These are phyloP conservation scores for Elegia similella DNA, from an alignment of 2,888 invertebrate species.

Conservation along the genomic window DNA sequence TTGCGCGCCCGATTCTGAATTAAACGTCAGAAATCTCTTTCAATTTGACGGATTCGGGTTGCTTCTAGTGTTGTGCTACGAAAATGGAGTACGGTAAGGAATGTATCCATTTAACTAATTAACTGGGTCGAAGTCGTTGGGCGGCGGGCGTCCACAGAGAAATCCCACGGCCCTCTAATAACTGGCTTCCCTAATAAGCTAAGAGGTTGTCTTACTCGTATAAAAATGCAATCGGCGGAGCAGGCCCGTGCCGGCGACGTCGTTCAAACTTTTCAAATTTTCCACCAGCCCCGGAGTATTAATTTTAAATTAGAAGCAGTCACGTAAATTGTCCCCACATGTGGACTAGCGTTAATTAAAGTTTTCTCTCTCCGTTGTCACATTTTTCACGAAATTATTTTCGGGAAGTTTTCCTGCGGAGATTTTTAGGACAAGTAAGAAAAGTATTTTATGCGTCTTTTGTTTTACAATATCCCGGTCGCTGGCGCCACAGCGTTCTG, in stretches of 20 bases:
- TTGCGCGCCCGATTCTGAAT: conserved; percentile 55
- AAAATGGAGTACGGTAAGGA: conserved; percentile 52
- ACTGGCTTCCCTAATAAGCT: conserved; percentile 76
- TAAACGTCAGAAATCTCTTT: conserved; percentile 55
- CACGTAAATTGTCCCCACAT: conserved; percentile 66
- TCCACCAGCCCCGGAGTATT: conserved; percentile 68
- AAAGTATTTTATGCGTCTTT: conserved; percentile 1
- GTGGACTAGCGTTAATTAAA: conserved; percentile 61
- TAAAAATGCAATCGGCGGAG: conserved; percentile 75
- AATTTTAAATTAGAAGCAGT: conserved; percentile 72
- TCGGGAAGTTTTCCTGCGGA: conserved; percentile 20
- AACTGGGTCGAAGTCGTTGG: conserved; percentile 62
- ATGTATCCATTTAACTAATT: conserved; percentile 75
- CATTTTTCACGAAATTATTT: conserved; percentile 29
- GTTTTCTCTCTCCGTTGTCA: conserved; percentile 44
- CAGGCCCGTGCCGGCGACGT: conserved; percentile 61
- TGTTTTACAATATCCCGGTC: not conserved
- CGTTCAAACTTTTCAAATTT: conserved; percentile 81
- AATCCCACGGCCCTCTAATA: conserved; percentile 69
- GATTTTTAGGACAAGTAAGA: not conserved
- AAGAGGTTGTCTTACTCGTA: conserved; percentile 74
- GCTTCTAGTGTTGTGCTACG: conserved; percentile 47
- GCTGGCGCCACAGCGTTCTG: not conserved
- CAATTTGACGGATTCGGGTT: conserved; percentile 55
- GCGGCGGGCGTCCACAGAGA: conserved; percentile 62